Base-by-base conservation (phyloP, 1,140 invertebrate species). In the Aphis craccivora region DNA sequence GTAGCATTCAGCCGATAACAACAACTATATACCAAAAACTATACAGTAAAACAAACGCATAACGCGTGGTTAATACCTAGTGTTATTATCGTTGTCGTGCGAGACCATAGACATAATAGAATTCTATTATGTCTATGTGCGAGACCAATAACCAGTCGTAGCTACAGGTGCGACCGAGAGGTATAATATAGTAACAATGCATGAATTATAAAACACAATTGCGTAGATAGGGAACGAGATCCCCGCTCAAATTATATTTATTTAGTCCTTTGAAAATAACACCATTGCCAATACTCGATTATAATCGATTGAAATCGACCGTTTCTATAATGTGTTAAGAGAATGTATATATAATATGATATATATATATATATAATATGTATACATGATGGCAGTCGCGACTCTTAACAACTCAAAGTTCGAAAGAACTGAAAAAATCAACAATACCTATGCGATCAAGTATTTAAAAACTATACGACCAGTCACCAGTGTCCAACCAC, bases 141-240 rank as follows among this genome's bases (percentile, higher is more conserved):
- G 60, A 76, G 60, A 76, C 60, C 30, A 76, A 76, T n/a, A 76
- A 76, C 60, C n/a, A 76, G 30, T 30, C 30, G 30, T 14, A n/a
- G 11, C 60, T 76, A 76, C 60, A 76, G 60, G 60, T 76, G 60
- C 30, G 60, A 18, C 60, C 14, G 30, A 76, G 14, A 67, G 30
- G 30, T 18, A 40, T 40, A 40, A 40, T 40, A 40, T 40, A n/a
- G 30, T 67, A 0, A 14, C 30, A 67, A 14, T 76, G 30, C 60
- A n/a, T n/a, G n/a, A n/a, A 76, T 76, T n/a, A n/a, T n/a, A 76
- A 76, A n/a, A 76, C 60, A n/a, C 60, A 76, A 76, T 76, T 35
- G 60, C 14, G 14, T n/a, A 76, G 5, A 76, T 76, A n/a, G 14
- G n/a, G 30, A n/a, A 2, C 5, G 60, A 14, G 14, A 18, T 4